These are phyloP conservation scores for Peromyscus aztecus DNA, from an alignment of 2,797 vertebrate species.

Conservation along the genomic window DNA sequence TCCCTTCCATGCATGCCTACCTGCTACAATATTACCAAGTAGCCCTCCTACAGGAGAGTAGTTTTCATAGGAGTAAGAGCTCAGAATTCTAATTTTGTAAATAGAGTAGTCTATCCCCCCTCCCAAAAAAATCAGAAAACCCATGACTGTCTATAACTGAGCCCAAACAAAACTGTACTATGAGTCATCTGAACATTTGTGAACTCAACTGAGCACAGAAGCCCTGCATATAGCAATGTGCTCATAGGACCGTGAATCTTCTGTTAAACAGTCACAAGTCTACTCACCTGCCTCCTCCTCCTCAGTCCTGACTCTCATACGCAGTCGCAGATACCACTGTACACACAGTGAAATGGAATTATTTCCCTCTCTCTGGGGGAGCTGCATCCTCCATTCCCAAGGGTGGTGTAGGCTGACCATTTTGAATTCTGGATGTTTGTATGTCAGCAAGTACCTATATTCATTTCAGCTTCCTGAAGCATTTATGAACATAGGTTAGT, in stretches of 20 bases:
- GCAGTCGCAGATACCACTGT: not conserved
- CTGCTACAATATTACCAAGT: not conserved
- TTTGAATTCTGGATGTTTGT: slow-evolving; percentile 64
- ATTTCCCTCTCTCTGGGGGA: not conserved
- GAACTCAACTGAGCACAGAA: not conserved
- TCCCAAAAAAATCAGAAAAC: not conserved
- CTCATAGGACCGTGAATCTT: not conserved
- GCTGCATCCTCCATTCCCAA: slow-evolving; percentile 9
- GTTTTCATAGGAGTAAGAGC: not conserved
- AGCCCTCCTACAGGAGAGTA: not conserved
- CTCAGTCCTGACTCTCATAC: slow-evolving; percentile 6
- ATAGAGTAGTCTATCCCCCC: not conserved
- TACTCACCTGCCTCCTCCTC: not conserved
- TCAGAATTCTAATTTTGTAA: not conserved
- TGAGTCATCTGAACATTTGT: not conserved
- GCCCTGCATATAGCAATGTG: not conserved
- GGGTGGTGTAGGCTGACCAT: slow-evolving; percentile 49
- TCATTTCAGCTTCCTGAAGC: slow-evolving; percentile 75
- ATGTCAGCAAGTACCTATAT: slow-evolving; percentile 67
- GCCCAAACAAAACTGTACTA: not conserved
- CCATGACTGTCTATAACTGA: not conserved
- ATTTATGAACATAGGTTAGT: slow-evolving; percentile 77
- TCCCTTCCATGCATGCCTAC: fast-evolving
- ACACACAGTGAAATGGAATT: not conserved
- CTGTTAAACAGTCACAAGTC: not conserved